A percentile compares a stretch with the other conserved stretches of the same genome.
These are phyloP conservation scores for Sebastes kiyomatsui DNA, from an alignment of 2,797 vertebrate genomes.

Conservation along the genomic window DNA sequence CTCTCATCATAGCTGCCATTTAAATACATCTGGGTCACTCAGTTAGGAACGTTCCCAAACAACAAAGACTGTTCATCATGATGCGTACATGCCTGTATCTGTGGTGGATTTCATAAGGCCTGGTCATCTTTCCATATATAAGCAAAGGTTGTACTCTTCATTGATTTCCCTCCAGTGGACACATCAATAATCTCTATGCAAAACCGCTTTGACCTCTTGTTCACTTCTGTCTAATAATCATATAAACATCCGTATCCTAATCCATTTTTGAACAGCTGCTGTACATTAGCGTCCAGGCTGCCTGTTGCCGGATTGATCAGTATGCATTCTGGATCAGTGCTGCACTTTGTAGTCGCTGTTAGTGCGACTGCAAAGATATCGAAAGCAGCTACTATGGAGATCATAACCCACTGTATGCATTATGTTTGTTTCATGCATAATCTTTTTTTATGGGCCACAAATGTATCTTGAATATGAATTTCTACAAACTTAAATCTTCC, in stretches of 20 bases:
- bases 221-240: background rate
- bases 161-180: conserved; percentile 12
- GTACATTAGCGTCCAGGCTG: background rate
- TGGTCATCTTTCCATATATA: background rate
- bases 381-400: background rate
- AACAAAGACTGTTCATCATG: no score
- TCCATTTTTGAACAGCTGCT: background rate
- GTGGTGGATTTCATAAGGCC: background rate
- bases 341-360: background rate
- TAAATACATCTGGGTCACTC: no score
- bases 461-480: no score
- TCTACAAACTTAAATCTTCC: no score
- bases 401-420: no score
- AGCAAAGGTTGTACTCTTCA: background rate
- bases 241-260: conserved; percentile 10
- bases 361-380: background rate
- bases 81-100: background rate
- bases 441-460: no score
- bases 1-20: no score
- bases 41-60: no score
- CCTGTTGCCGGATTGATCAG: background rate
- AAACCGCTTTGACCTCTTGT: conserved; percentile 17
- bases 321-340: background rate
- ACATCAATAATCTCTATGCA: conserved; percentile 15
- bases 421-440: no score